Base-by-base conservation (phyloP, 1,140 invertebrate genomes). In the Macrostomum lignano region DNA sequence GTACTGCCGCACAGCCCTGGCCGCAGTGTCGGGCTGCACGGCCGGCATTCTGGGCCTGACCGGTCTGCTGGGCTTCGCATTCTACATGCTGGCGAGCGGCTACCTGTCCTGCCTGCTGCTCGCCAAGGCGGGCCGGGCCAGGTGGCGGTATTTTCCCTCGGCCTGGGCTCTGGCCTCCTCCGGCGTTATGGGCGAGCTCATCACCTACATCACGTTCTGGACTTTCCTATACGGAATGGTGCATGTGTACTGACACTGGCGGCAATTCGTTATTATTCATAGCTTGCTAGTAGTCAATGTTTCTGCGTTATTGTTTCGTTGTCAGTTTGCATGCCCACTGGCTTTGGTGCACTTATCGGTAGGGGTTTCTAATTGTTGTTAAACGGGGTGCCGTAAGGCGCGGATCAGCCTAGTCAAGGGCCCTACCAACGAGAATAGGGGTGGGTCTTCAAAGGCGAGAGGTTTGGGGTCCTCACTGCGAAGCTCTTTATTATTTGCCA, bases 221-320 rank as follows among this genome's bases (percentile, higher is more conserved):
- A 53, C 55, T 13, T 56, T 56, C 42, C 36, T 58, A 14, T 56
- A 55, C 41, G 53, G 53, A 26, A 48, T 56, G 42, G 53, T 56
- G 24, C 53, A 56, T 39, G 53, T 56, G 21, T 56, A 56, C 41
- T 56, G 32, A 44, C n/a, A n/a, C n/a, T n/a, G n/a, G n/a, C n/a
- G n/a, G n/a, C n/a, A n/a, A n/a, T n/a, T n/a, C n/a, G n/a, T n/a
- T n/a, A n/a, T n/a, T n/a, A n/a, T n/a, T n/a, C n/a, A n/a, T n/a
- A n/a, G n/a, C n/a, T n/a, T n/a, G n/a, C n/a, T n/a, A n/a, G n/a
- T n/a, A n/a, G n/a, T n/a, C n/a, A n/a, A n/a, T n/a, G n/a, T n/a
- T n/a, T n/a, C n/a, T n/a, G n/a, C n/a, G n/a, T n/a, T n/a, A n/a
- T n/a, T n/a, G n/a, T n/a, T n/a, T n/a, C n/a, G n/a, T n/a, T n/a